Evolutionary conservation across 2,797 vertebrate genomes (phyloP).

Genomic region (Tiaroga cobitis): DNA sequence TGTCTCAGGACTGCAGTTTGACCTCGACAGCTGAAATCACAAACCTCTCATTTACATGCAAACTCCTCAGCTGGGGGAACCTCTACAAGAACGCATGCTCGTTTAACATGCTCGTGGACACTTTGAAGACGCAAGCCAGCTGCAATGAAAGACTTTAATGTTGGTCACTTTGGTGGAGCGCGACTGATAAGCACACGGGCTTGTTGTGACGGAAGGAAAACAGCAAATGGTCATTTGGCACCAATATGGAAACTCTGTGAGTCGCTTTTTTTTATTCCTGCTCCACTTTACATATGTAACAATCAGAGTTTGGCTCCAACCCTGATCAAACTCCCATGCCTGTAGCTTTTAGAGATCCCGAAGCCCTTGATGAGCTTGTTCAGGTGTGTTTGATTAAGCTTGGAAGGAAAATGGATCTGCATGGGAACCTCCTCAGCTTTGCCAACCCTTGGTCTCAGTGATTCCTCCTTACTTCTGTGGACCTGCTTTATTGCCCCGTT

Average conservation of each 20-base stretch:
- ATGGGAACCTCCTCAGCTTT: neutral
- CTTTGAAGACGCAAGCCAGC: neutral
- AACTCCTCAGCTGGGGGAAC: conserved; percentile 29
- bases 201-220: neutral
- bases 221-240: neutral
- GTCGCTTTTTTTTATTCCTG: no score
- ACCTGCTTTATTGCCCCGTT: no score
- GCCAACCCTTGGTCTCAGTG: no score
- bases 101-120: conserved; percentile 51
- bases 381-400: neutral
- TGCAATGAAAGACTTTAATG: neutral
- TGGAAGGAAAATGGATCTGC: neutral
- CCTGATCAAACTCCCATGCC: neutral
- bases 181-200: neutral
- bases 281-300: no score
- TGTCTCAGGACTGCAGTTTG: conserved; percentile 32
- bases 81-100: conserved; percentile 50
- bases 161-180: neutral
- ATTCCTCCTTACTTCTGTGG: no score
- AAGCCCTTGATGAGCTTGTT: neutral
- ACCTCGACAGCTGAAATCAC: conserved; percentile 46
- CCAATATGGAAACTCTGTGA: no score
- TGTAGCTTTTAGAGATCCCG: neutral
- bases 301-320: neutral
- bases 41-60: conserved; percentile 37